phyloP scores from a whole-genome alignment of 2,888 invertebrate genomes.

The Drosophila ezoana region DNA sequence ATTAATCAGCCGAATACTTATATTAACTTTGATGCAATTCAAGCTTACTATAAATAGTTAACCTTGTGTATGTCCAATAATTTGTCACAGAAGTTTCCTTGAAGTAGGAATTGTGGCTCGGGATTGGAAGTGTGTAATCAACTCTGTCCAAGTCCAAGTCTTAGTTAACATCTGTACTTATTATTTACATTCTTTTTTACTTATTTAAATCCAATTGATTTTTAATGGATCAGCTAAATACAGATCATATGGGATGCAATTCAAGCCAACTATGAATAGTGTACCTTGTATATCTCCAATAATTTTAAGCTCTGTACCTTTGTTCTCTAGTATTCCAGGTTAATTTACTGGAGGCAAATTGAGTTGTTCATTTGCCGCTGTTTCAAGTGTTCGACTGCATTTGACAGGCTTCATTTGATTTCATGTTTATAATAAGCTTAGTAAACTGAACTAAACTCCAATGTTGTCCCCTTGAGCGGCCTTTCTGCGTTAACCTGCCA shows the following conservation, averaged over 20 bases:
- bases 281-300: too few species aligned
- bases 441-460: slow-evolving; percentile 41
- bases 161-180: neutral
- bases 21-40: too few species aligned
- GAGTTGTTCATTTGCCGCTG: slow-evolving; percentile 47
- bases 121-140: neutral
- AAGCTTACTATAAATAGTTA: too few species aligned
- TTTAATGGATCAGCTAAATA: too few species aligned
- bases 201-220: neutral
- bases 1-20: too few species aligned
- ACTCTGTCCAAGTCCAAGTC: slow-evolving; percentile 1
- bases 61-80: neutral
- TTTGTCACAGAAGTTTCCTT: slow-evolving; percentile 6
- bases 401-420: slow-evolving; percentile 78
- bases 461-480: slow-evolving; percentile 25
- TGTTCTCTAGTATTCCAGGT: slow-evolving; percentile 11
- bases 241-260: too few species aligned
- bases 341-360: slow-evolving; percentile 46
- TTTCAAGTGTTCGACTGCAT: slow-evolving; percentile 64
- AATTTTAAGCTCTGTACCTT: neutral
- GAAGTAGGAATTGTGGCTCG: neutral
- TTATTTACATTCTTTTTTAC: neutral
- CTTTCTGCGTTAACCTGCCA: slow-evolving; percentile 40
- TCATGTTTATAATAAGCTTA: slow-evolving; percentile 73
- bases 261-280: too few species aligned